Conservation (phyloP, 2,888 invertebrate genomes). For the Megastigmus dorsalis region DNA sequence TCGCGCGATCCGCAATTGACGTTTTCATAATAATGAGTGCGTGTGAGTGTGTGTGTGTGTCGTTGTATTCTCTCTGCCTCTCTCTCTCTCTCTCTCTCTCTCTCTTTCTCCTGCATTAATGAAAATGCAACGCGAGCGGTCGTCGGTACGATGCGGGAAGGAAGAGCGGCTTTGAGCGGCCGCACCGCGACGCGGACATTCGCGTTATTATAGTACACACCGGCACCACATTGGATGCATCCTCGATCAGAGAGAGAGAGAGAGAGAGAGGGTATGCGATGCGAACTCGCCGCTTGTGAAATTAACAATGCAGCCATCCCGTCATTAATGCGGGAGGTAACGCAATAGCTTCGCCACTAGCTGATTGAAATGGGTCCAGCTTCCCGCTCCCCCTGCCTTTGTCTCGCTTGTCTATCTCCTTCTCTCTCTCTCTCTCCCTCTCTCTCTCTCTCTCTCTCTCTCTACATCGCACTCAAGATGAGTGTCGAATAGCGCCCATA, state of each 20-base stretch:
- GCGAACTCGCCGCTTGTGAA: constrained; percentile 46
- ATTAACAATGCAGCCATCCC: constrained; percentile 61
- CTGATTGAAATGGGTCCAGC: constrained; percentile 35
- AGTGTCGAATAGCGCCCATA: no score
- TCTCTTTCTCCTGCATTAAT: constrained; percentile 28
- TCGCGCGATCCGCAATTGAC: constrained; percentile 26
- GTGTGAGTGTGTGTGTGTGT: no score
- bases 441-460: not conserved
- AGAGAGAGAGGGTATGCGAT: constrained; percentile 17
- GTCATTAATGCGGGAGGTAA: constrained; percentile 62
- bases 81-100: no score
- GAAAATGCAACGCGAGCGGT: constrained; percentile 11
- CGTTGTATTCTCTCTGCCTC: no score
- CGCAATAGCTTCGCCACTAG: constrained; percentile 29
- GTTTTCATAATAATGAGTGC: constrained; percentile 22
- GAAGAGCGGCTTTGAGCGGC: constrained; percentile 7
- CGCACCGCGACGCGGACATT: no score
- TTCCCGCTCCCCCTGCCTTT: not conserved
- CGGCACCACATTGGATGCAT: no score
- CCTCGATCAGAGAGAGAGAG: no score
- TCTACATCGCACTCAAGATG: no score
- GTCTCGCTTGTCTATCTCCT: not conserved
- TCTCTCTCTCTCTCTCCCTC: not conserved
- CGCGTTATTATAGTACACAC: constrained; percentile 24
- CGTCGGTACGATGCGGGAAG: not conserved